Conservation (phyloP, 2,113 vertebrate species). For the Nyctereutes procyonoides region DNA sequence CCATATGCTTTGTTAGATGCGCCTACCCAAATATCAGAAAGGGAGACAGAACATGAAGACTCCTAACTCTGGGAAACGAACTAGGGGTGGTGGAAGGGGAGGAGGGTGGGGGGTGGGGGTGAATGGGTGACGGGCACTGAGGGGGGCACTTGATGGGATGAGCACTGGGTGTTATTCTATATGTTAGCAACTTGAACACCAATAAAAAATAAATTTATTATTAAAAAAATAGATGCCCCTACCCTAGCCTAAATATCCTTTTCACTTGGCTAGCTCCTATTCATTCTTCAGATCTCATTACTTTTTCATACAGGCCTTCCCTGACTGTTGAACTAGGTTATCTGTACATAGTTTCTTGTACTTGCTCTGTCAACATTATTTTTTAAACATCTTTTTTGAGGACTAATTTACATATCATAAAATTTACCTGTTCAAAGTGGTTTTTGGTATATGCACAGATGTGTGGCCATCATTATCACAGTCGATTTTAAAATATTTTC, state of each 20-base stretch:
- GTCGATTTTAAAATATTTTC: constrained; percentile 15
- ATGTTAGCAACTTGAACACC: too few species aligned
- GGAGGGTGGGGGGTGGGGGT: too few species aligned
- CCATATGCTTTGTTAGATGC: background rate
- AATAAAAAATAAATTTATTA: too few species aligned
- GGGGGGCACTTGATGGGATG: too few species aligned
- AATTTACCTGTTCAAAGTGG: constrained; percentile 8
- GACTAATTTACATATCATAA: constrained; percentile 18
- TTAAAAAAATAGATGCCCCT: background rate
- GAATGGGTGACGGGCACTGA: too few species aligned
- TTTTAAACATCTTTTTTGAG: constrained; percentile 19
- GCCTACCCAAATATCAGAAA: background rate
- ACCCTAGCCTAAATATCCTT: background rate
- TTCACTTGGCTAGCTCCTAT: background rate
- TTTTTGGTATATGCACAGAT: background rate
- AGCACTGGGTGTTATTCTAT: too few species aligned
- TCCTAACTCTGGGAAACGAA: too few species aligned
- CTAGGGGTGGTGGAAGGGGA: too few species aligned
- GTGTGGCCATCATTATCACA: background rate
- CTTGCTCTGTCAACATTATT: constrained; percentile 14
- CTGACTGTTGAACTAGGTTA: constrained; percentile 9
- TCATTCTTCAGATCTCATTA: constrained; percentile 31
- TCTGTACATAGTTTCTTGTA: background rate
- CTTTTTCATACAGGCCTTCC: background rate
- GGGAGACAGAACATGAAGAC: too few species aligned